Base-by-base conservation (phyloP, 2,797 vertebrate species). In the Scolopax bukidnonensis region DNA sequence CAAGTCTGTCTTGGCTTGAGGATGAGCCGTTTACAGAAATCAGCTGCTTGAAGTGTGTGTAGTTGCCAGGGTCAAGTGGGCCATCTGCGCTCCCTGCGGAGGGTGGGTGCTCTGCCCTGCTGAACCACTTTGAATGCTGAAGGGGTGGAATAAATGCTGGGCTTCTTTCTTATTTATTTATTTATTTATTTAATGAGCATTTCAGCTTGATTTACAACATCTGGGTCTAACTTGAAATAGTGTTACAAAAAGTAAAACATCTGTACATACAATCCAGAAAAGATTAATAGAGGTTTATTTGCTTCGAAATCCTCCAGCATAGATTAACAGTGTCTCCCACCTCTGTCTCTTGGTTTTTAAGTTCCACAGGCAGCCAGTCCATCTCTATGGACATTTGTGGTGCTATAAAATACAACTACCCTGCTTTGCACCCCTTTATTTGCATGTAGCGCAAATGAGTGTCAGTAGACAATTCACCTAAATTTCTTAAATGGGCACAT, bases 191-290 rank as follows among this genome's bases (percentile, higher is more conserved):
- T 57, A 63, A 84, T 54, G 38, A 91, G 25, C 51, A 32, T 86
- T 81, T 23, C 65, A 73, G 33, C 43, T 84, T 91, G 87, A 93
- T 92, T 90, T 93, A 16, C 47, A 86, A 61, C 82, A 86, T 61
- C 63, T 94, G 91, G 51, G 8, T 86, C 83, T 50, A 61, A 67
- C 70, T 81, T 47, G 68, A 90, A 93, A 69, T 70, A 77, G 65
- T 10, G 65, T 51, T 73, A 61, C 54, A 40, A 75, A 93, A 89
- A 94, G 33, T 61, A 78, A 91, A 92, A 88, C 76, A 92, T 93
- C 91, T 96, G 87, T 79, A 65, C 23, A 6, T 61, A 45, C 54
- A 69, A 86, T 36, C 45, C 53, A 61, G 82, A 38, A 64, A 71
- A 95, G 74, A 89, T 63, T 74, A 76, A 77, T 61, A 53, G 93